Conservation (phyloP, 2,888 invertebrate genomes). For the Cheilosia variabilis region DNA sequence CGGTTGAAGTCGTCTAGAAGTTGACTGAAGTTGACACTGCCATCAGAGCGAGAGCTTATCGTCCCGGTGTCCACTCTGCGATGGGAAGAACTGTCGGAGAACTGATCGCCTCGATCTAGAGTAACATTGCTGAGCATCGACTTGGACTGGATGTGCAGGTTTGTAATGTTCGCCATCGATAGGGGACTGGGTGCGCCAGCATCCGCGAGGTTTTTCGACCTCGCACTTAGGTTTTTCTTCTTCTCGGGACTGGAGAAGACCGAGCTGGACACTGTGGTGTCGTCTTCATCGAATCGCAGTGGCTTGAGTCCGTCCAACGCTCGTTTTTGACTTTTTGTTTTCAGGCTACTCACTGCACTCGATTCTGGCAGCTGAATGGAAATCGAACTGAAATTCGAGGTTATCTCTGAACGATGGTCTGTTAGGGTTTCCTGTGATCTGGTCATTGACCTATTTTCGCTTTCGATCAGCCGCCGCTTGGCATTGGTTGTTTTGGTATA, state of each 20-base stretch:
- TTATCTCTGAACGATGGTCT: constrained; percentile 74
- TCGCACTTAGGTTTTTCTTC: constrained; percentile 27
- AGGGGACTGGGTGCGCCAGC: constrained; percentile 77
- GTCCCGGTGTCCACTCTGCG: constrained; percentile 5
- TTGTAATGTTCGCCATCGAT: constrained; percentile 77
- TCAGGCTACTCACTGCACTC: constrained; percentile 36
- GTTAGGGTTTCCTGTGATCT: constrained; percentile 11
- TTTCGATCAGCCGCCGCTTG: constrained; percentile 57
- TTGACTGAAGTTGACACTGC: constrained; percentile 77
- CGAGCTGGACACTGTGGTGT: constrained; percentile 79
- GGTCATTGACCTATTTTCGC: constrained; percentile 16
- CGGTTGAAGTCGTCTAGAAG: constrained; percentile 80
- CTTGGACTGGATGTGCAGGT: constrained; percentile 76
- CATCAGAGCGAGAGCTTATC: constrained; percentile 43
- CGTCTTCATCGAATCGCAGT: constrained; percentile 75
- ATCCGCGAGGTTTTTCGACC: constrained; percentile 3
- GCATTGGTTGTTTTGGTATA: constrained; percentile 50
- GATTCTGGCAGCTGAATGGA: constrained; percentile 77
- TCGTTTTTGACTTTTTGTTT: background rate
- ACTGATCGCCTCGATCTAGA: constrained; percentile 45
- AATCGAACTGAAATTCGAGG: constrained; percentile 79
- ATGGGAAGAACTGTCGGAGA: constrained; percentile 9
- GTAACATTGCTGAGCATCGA: constrained; percentile 45
- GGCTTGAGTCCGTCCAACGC: constrained; percentile 26
- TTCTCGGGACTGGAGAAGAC: constrained; percentile 79